These are phyloP conservation scores for Goniozus legneri DNA, from an alignment of 1,140 invertebrate species.

Conservation along the genomic window DNA sequence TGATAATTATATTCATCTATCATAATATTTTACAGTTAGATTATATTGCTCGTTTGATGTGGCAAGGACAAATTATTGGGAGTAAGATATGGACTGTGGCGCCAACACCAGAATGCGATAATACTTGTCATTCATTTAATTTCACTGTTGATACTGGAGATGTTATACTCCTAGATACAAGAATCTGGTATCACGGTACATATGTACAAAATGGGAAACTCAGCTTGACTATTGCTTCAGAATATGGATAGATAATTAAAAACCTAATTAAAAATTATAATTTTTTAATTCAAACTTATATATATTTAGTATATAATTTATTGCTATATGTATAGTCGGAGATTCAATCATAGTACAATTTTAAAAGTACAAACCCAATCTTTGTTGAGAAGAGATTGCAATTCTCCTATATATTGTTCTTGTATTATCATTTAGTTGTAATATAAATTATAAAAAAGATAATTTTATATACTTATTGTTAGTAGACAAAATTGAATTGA, in stretches of 20 bases:
- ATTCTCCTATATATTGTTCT: background rate
- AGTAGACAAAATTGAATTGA: background rate
- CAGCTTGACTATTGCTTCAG: conserved; percentile 87
- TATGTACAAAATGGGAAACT: conserved; percentile 78
- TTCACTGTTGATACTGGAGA: conserved; percentile 83
- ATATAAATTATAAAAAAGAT: background rate
- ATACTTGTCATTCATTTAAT: conserved; percentile 68
- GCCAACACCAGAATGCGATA: conserved; percentile 85
- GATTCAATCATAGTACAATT: too few species aligned
- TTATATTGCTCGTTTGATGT: conserved; percentile 86
- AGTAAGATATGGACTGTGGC: conserved; percentile 82
- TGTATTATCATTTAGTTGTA: background rate
- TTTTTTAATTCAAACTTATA: background rate
- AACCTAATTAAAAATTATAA: background rate
- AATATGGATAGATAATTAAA: conserved; percentile 62
- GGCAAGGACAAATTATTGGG: conserved; percentile 89
- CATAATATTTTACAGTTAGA: conserved; percentile 67
- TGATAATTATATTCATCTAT: background rate
- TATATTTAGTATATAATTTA: background rate
- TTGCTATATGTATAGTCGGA: too few species aligned
- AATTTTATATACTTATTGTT: too few species aligned
- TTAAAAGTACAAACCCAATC: too few species aligned
- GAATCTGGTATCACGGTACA: conserved; percentile 91
- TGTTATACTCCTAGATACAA: conserved; percentile 82
- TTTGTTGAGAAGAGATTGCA: background rate